phyloP scores from a whole-genome alignment of 2,113 vertebrate species.

The Aplodontia rufa region DNA sequence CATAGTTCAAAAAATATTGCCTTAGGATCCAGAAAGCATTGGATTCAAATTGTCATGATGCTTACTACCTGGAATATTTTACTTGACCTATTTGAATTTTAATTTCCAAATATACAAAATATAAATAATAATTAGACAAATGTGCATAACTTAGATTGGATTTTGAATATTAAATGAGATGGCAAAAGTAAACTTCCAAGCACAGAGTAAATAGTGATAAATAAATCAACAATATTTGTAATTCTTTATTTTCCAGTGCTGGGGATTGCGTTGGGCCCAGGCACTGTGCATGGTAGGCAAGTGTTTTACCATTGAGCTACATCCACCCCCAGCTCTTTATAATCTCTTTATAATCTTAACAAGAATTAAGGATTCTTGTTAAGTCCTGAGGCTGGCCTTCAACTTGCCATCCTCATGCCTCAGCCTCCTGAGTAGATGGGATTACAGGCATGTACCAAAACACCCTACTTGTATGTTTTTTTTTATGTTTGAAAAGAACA shows the following conservation, averaged over 20 bases:
- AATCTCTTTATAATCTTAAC: no score
- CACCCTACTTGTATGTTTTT: neutral
- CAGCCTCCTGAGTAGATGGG: neutral
- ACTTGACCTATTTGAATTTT: neutral
- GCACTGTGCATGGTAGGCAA: no score
- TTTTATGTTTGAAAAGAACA: neutral
- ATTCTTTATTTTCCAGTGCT: neutral
- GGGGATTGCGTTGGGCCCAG: no score
- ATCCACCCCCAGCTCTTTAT: no score
- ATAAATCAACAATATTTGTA: neutral
- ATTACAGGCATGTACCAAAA: neutral
- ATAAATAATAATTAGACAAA: neutral
- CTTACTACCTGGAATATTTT: neutral
- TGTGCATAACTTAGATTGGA: neutral
- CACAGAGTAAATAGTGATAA: neutral
- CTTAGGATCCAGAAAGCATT: neutral
- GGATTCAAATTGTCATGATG: neutral
- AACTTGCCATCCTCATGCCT: no score
- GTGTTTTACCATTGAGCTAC: no score
- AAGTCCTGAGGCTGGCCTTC: no score
- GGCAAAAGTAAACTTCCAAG: neutral
- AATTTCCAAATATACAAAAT: neutral
- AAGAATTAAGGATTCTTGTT: no score
- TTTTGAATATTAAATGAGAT: slow-evolving; percentile 16
- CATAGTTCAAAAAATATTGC: neutral